Evolutionary conservation across 2,113 vertebrate species (phyloP), one percentile per base, ranked within the genome.

Genomic region (Leptobrachium ailaonicum): DNA sequence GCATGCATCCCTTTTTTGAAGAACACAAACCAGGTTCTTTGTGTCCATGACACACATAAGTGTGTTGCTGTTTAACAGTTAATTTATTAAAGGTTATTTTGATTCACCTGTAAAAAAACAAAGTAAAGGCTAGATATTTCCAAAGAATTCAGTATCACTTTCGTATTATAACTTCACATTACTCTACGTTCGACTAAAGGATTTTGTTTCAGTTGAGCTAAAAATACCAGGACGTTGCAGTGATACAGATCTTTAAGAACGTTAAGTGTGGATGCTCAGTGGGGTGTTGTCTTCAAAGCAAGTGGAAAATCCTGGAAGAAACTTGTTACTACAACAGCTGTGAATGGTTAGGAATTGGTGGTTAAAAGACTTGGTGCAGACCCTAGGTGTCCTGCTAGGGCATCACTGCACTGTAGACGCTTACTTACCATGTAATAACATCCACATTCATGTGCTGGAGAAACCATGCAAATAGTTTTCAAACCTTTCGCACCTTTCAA

Each of bases 241-340:
- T 82, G 73, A 90, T 89, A 88, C 83, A 87, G 82, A 86, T 86
- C 86, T 87, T 87, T 85, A 81, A 81, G 90, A 90, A 91, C 91
- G 91, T 91, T 91, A 92, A 92, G 91, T 93, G 92, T 90, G 91
- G 91, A 90, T 90, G 87, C 93, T 86, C 93, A 90, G 90, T 87
- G 85, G 93, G 92, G 92, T 89, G 91, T 87, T 83, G 84, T 91
- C 92, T 92, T 94, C 93, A 94, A 94, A 94, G 93, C 88, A 87
- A 90, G 82, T 85, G 86, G 91, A 91, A 90, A 94, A 93, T 93
- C 92, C 91, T 92, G 76, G 86, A 90, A 91, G 71, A 62, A 81
- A 81, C 71, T 54, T 81, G 79, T 81, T 81, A 81, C 71, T 81
- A 81, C 79, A 81, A 81, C 72, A 81, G 73, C 79, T 81, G 79